Evolutionary conservation across 2,797 vertebrate species (phyloP).

Genomic region (Leptatherina wallacei): DNA sequence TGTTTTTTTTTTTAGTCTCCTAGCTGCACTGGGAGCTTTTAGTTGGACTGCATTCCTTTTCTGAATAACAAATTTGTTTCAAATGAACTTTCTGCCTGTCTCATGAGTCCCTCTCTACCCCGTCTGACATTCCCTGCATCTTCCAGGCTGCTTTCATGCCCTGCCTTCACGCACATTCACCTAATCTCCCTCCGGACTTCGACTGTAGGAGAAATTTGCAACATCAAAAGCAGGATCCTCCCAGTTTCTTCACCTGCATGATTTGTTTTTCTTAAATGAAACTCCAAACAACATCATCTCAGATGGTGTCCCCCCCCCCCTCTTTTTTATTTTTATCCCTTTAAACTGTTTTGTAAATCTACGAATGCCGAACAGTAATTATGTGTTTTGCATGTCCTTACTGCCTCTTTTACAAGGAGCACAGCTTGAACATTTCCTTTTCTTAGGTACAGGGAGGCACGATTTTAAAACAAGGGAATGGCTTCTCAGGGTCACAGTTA

Average conservation of each 20-base stretch:
- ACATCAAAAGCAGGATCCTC: conserved; percentile 66
- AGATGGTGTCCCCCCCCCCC: background rate
- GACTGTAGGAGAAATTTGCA: conserved; percentile 62
- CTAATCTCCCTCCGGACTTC: conserved; percentile 58
- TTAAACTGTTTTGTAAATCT: conserved; percentile 32
- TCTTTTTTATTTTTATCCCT: background rate
- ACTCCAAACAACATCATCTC: conserved; percentile 15
- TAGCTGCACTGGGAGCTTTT: conserved; percentile 53
- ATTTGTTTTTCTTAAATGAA: conserved; percentile 57
- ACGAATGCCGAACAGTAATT: conserved; percentile 6
- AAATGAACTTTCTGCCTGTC: conserved; percentile 67
- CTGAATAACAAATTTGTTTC: conserved; percentile 69
- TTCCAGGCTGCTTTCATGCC: conserved; percentile 54
- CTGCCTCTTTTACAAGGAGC: conserved; percentile 21
- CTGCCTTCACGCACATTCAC: conserved; percentile 49
- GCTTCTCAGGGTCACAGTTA: conserved; percentile 37
- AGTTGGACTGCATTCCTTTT: conserved; percentile 52
- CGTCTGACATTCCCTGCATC: conserved; percentile 51
- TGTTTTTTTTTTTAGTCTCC: conserved; percentile 22
- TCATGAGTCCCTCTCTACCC: conserved; percentile 37
- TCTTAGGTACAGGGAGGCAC: conserved; percentile 16
- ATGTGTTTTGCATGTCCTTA: conserved; percentile 9
- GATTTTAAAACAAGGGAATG: conserved; percentile 49
- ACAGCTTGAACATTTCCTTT: conserved; percentile 3
- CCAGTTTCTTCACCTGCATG: conserved; percentile 25